Evolutionary conservation across 2,888 invertebrate species (phyloP).

Genomic region (Andrena flavipes): DNA sequence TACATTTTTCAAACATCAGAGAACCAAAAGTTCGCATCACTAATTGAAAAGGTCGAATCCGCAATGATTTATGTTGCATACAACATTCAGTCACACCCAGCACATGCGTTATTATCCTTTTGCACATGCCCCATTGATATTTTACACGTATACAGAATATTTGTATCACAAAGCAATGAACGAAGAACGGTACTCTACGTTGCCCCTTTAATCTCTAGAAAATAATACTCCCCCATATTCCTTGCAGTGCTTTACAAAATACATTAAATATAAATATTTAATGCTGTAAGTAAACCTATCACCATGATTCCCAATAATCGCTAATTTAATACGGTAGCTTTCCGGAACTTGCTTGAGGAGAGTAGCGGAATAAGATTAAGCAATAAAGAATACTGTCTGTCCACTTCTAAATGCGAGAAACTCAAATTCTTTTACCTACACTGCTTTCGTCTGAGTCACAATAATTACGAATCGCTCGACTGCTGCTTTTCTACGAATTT

Average conservation of each 20-base stretch:
- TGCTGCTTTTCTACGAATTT: background rate
- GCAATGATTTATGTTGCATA: constrained; percentile 16
- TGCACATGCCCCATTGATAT: constrained; percentile 13
- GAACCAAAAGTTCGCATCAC: background rate
- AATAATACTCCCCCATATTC: constrained; percentile 30
- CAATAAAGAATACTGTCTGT: background rate
- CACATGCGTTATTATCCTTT: constrained; percentile 31
- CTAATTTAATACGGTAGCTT: background rate
- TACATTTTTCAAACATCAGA: background rate
- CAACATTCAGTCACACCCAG: constrained; percentile 56
- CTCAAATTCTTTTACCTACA: too few relatives aligned
- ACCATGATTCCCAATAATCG: constrained; percentile 45
- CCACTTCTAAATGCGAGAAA: too few relatives aligned
- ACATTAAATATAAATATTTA: constrained; percentile 10
- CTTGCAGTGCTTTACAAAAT: constrained; percentile 43
- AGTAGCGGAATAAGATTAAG: background rate
- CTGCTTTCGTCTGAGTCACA: too few relatives aligned
- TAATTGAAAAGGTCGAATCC: constrained; percentile 1
- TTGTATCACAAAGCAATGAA: constrained; percentile 19
- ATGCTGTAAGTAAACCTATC: constrained; percentile 15
- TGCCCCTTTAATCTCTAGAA: constrained; percentile 25
- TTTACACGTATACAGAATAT: constrained; percentile 24
- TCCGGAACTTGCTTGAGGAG: background rate
- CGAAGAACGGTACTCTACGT: constrained; percentile 17
- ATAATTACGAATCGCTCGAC: background rate